These are phyloP conservation scores for Nycteola revayana DNA, from an alignment of 2,888 invertebrate species.

Conservation along the genomic window DNA sequence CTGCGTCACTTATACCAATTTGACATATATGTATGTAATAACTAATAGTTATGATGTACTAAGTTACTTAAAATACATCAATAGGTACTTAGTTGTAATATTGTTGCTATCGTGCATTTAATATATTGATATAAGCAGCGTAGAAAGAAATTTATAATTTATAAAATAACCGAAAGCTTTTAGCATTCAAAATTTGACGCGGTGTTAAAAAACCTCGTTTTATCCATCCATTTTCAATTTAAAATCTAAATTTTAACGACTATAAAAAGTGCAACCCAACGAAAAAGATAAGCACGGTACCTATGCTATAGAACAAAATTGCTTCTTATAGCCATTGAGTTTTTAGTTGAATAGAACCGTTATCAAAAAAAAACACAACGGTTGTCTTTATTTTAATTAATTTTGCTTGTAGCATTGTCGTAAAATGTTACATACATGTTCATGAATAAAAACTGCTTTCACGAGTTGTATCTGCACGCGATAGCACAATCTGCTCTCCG, in stretches of 20 bases:
- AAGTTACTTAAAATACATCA: too few relatives aligned
- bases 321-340: conserved; percentile 27
- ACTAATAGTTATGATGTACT: too few relatives aligned
- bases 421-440: conserved; percentile 14
- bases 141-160: too few relatives aligned
- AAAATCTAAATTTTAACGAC: conserved; percentile 35
- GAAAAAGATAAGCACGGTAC: too few relatives aligned
- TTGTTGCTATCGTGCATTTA: too few relatives aligned
- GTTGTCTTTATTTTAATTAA: conserved; percentile 30
- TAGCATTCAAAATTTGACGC: too few relatives aligned
- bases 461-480: conserved; percentile 15
- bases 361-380: conserved; percentile 25
- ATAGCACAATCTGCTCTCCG: conserved; percentile 12
- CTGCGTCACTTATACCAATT: too few relatives aligned
- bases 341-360: conserved; percentile 28
- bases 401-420: conserved; percentile 16
- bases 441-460: conserved; percentile 10
- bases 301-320: conserved; percentile 45
- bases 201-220: too few relatives aligned
- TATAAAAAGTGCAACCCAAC: conserved; percentile 34
- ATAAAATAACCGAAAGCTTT: too few relatives aligned
- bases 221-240: conserved; percentile 42
- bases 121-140: too few relatives aligned
- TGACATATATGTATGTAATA: too few relatives aligned
- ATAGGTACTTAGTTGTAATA: too few relatives aligned